Percentiles rank a stretch among this genome's conserved stretches.
phyloP scores from a whole-genome alignment of 2,888 invertebrate genomes.

The Hirtodrosophila alboralis region DNA sequence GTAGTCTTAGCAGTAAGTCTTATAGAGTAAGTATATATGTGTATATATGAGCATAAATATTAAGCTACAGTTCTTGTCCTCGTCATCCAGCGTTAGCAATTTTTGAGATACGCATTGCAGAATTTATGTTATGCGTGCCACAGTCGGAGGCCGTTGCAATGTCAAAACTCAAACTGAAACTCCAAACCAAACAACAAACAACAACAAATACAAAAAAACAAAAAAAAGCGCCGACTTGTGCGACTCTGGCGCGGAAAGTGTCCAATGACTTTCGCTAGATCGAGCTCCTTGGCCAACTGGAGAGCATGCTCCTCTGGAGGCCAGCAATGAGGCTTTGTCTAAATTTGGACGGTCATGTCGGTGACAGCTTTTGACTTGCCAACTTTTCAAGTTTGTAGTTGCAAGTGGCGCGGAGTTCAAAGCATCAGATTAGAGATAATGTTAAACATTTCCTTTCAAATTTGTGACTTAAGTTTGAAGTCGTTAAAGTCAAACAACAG shows the following conservation, averaged over 20 bases:
- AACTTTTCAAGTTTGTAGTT: slow-evolving; percentile 59
- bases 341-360: slow-evolving; percentile 76
- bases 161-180: slow-evolving; percentile 55
- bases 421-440: slow-evolving; percentile 73
- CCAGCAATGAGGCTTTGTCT: slow-evolving; percentile 73
- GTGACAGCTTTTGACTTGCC: slow-evolving; percentile 73
- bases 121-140: slow-evolving; percentile 78
- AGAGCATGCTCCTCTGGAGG: slow-evolving; percentile 59
- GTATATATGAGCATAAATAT: slow-evolving; percentile 69
- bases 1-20: slow-evolving; percentile 73
- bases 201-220: too few relatives aligned
- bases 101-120: slow-evolving; percentile 77
- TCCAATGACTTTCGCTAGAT: slow-evolving; percentile 73
- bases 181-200: too few relatives aligned
- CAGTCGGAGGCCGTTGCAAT: slow-evolving; percentile 59
- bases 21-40: slow-evolving; percentile 71
- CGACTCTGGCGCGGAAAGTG: slow-evolving; percentile 60
- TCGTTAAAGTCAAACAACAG: slow-evolving; percentile 23
- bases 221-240: slow-evolving; percentile 9
- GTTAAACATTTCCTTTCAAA: slow-evolving; percentile 74
- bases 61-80: slow-evolving; percentile 63
- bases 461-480: slow-evolving; percentile 53
- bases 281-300: slow-evolving; percentile 26
- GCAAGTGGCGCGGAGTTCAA: slow-evolving; percentile 74
- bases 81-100: slow-evolving; percentile 63